Percentiles rank a stretch among this genome's conserved stretches.
phyloP scores from a whole-genome alignment of 1,140 invertebrate species.

The Brachionus angularis region DNA sequence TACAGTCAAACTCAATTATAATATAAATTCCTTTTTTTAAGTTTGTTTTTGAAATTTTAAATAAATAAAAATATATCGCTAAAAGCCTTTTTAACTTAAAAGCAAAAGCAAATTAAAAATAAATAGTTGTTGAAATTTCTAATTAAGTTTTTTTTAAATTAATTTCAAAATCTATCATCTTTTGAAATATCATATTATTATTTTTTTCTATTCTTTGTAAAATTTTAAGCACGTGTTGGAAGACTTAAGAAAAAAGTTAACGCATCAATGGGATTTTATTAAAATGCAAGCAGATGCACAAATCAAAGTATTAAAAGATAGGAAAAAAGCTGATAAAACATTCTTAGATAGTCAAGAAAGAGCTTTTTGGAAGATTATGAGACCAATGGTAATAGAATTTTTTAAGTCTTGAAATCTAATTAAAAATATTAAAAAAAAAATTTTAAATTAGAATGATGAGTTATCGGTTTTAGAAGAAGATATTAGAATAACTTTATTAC shows the following conservation, averaged over 20 bases:
- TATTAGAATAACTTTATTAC: slow-evolving; percentile 3
- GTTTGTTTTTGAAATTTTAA: no score
- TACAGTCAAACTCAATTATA: not conserved
- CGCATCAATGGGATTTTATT: slow-evolving; percentile 44
- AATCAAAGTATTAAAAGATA: slow-evolving; percentile 35
- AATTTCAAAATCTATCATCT: no score
- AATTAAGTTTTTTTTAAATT: no score
- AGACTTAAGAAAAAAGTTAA: slow-evolving; percentile 34
- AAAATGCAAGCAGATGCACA: slow-evolving; percentile 38
- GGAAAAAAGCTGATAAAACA: slow-evolving; percentile 40
- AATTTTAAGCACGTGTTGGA: not conserved
- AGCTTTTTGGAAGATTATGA: slow-evolving; percentile 43
- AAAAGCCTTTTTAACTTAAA: no score
- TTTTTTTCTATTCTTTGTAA: no score
- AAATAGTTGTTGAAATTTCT: no score
- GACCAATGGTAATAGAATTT: slow-evolving; percentile 5
- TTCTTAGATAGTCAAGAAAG: slow-evolving; percentile 42
- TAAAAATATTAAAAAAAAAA: not conserved
- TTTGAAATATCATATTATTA: not conserved
- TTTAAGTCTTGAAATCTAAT: not conserved
- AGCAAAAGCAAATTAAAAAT: no score
- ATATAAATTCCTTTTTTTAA: no score
- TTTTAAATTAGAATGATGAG: not conserved
- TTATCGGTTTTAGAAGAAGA: slow-evolving; percentile 40
- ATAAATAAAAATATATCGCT: no score